These are phyloP conservation scores for Bubalus kerabau DNA, from an alignment of 2,113 vertebrate species.

Conservation along the genomic window DNA sequence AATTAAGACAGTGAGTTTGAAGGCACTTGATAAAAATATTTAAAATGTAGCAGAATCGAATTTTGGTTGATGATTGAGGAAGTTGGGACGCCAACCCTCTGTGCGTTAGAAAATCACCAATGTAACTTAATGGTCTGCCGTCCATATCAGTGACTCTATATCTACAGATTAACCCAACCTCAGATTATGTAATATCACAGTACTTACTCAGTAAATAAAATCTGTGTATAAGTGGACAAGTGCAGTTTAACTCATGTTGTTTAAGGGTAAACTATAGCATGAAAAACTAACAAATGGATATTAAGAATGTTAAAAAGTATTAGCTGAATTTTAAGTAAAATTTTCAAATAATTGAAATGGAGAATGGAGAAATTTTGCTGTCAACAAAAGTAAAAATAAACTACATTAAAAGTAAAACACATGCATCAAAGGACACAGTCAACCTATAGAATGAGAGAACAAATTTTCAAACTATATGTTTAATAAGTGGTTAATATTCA, in stretches of 20 bases:
- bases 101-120: not conserved
- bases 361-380: not conserved
- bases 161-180: not conserved
- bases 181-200: not conserved
- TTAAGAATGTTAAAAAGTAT: not conserved
- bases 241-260: not conserved
- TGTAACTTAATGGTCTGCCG: not conserved
- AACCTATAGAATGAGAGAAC: not conserved
- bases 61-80: not conserved
- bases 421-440: not conserved
- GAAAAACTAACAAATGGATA: not conserved
- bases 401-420: not conserved
- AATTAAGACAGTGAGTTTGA: not conserved
- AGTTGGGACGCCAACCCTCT: not conserved
- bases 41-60: not conserved
- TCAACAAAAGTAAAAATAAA: not conserved
- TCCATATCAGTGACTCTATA: not conserved
- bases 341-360: not conserved
- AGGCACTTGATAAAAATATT: not conserved
- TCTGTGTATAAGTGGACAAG: not conserved
- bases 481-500: not conserved
- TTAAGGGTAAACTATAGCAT: not conserved
- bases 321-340: not conserved
- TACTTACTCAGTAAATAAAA: not conserved
- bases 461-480: not conserved